A percentile compares a stretch with the other conserved stretches of the same genome.
These are phyloP conservation scores for Embiotoca jacksoni DNA, from an alignment of 2,113 vertebrate genomes.

Conservation along the genomic window DNA sequence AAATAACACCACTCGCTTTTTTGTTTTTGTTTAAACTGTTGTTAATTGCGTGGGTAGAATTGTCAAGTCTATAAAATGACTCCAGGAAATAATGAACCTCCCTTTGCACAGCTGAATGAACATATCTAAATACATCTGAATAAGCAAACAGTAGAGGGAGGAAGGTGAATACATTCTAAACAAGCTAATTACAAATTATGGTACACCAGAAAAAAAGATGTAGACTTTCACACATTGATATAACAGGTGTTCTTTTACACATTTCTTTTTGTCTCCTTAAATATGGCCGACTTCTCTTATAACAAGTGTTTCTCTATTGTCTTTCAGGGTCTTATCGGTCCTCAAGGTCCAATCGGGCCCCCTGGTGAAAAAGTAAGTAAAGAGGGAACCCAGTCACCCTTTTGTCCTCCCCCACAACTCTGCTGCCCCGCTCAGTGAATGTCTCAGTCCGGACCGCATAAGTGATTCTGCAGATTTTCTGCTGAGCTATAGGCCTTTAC, in stretches of 20 bases:
- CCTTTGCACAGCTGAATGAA: slow-evolving; percentile 21
- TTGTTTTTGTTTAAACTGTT: slow-evolving; percentile 22
- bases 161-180: slow-evolving; percentile 2
- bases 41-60: not conserved
- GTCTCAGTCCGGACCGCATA: slow-evolving; percentile 65
- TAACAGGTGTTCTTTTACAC: slow-evolving; percentile 4
- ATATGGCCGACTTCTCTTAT: slow-evolving; percentile 4
- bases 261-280: not conserved
- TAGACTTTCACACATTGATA: slow-evolving; percentile 4
- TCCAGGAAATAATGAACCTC: slow-evolving; percentile 12
- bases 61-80: slow-evolving; percentile 28
- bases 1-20: slow-evolving; percentile 37
- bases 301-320: slow-evolving; percentile 35
- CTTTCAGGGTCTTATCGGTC: slow-evolving; percentile 94
- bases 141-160: not conserved
- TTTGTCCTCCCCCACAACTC: slow-evolving; percentile 32
- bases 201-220: not conserved
- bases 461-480: slow-evolving; percentile 77
- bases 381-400: slow-evolving; percentile 1
- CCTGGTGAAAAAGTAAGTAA: slow-evolving; percentile 97
- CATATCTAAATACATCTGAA: not conserved
- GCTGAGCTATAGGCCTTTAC: slow-evolving; percentile 53
- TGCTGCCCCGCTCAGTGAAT: slow-evolving; percentile 56
- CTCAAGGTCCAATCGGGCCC: slow-evolving; percentile 97
- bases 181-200: slow-evolving; percentile 5